phyloP scores from a whole-genome alignment of 92 coral and sea anemone genomes.

The Parazoanthus atlanticus region DNA sequence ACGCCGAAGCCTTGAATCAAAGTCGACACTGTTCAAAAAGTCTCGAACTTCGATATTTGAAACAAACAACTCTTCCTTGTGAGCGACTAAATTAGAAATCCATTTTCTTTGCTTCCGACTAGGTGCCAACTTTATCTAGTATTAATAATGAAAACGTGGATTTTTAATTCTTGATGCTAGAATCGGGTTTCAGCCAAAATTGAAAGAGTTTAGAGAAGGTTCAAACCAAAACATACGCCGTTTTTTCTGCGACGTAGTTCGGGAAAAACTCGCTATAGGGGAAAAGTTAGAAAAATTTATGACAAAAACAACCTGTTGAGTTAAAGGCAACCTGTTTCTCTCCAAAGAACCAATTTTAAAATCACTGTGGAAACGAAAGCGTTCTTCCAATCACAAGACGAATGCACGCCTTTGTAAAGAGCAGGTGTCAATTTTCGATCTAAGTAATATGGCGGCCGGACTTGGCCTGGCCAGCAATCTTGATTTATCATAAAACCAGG shows the following conservation, averaged over 20 bases:
- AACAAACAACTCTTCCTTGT: constrained; percentile 8
- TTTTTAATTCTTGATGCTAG: not conserved
- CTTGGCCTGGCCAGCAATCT: constrained; percentile 31
- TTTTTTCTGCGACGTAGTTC: not conserved
- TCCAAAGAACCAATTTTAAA: constrained; percentile 57
- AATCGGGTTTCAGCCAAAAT: constrained; percentile 7
- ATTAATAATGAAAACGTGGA: constrained; percentile 11
- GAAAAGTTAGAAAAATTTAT: not conserved
- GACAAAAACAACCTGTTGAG: constrained; percentile 84
- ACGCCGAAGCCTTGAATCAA: constrained; percentile 6
- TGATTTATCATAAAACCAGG: constrained; percentile 83
- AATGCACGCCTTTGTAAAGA: constrained; percentile 50
- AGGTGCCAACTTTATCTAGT: constrained; percentile 19
- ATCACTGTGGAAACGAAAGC: constrained; percentile 82
- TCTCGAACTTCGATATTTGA: constrained; percentile 23
- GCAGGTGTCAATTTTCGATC: constrained; percentile 82
- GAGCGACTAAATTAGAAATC: constrained; percentile 24
- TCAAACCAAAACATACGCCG: not conserved
- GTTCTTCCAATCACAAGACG: constrained; percentile 67
- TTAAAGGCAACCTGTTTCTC: constrained; percentile 71
- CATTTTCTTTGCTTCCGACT: constrained; percentile 33
- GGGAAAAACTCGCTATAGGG: not conserved
- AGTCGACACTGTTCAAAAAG: not conserved
- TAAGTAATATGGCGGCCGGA: constrained; percentile 71
- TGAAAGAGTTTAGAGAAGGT: not conserved